These are phyloP conservation scores for Echinops telfairi DNA, from an alignment of 2,113 vertebrate genomes.

Conservation along the genomic window DNA sequence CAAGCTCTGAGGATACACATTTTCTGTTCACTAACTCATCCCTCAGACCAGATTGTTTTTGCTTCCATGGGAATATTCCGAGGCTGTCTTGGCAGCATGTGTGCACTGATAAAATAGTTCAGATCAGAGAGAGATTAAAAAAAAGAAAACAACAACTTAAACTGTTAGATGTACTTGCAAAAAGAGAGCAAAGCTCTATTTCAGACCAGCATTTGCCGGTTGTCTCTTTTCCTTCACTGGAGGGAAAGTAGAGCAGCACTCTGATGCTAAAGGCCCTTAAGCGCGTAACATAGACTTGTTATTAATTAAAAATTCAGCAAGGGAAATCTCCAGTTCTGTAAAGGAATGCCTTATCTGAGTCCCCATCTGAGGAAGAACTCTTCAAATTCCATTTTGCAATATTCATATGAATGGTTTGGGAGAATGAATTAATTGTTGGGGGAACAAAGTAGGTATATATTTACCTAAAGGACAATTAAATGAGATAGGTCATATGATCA, in stretches of 20 bases:
- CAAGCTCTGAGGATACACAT: fast-evolving
- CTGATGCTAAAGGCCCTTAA: constrained; percentile 65
- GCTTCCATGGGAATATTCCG: not conserved
- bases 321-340: constrained; percentile 83
- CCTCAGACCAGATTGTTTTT: not conserved
- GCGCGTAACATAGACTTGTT: constrained; percentile 73
- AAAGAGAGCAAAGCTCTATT: constrained; percentile 29
- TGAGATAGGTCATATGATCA: constrained; percentile 82
- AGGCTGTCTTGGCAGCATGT: not conserved
- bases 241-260: constrained; percentile 73
- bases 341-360: constrained; percentile 70
- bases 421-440: constrained; percentile 83
- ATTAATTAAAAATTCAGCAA: constrained; percentile 86
- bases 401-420: constrained; percentile 77
- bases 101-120: constrained; percentile 1
- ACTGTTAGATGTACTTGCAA: constrained; percentile 38
- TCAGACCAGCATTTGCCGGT: constrained; percentile 7
- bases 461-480: constrained; percentile 82
- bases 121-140: not conserved
- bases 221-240: constrained; percentile 66
- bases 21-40: not conserved
- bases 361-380: constrained; percentile 76
- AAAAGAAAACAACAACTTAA: not conserved
- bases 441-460: constrained; percentile 64
- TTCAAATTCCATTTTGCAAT: constrained; percentile 80